Conservation (phyloP, 2,113 vertebrate genomes). For the Ctenodactylus gundi region DNA sequence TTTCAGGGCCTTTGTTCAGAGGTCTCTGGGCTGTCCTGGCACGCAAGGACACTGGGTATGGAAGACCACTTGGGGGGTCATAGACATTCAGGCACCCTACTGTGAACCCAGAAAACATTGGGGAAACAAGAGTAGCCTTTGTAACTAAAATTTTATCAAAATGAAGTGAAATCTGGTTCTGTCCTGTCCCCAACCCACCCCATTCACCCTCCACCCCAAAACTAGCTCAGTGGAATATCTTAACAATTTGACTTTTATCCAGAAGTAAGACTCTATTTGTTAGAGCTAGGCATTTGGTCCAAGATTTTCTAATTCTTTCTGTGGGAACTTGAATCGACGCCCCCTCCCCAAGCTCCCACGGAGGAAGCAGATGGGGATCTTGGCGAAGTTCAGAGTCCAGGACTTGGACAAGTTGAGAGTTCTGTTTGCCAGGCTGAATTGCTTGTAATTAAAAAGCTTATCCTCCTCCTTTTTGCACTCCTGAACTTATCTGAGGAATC, state of each 20-base stretch:
- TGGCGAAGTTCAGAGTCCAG: slow-evolving; percentile 50
- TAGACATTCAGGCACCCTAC: background rate
- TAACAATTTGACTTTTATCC: slow-evolving; percentile 56
- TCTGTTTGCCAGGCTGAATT: slow-evolving; percentile 66
- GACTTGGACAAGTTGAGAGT: slow-evolving; percentile 64
- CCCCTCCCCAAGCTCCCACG: background rate
- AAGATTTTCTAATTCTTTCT: slow-evolving; percentile 49
- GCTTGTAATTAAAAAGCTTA: slow-evolving; percentile 62
- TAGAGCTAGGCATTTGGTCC: slow-evolving; percentile 40
- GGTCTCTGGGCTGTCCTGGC: slow-evolving; percentile 19
- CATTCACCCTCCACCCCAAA: background rate
- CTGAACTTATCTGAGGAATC: slow-evolving; percentile 61
- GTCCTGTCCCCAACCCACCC: background rate
- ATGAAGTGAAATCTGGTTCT: slow-evolving; percentile 33
- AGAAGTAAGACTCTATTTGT: slow-evolving; percentile 57
- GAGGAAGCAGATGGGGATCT: slow-evolving; percentile 71
- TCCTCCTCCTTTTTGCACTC: slow-evolving; percentile 46
- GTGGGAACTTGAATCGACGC: slow-evolving; percentile 59
- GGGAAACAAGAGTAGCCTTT: slow-evolving; percentile 44
- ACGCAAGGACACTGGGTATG: background rate
- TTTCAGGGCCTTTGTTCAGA: slow-evolving; percentile 46
- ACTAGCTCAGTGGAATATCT: background rate
- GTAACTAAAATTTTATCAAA: slow-evolving; percentile 16
- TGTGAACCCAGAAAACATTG: background rate
- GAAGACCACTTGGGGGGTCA: background rate